Conservation (phyloP, 2,888 invertebrate genomes). For the Hedya salicella region DNA sequence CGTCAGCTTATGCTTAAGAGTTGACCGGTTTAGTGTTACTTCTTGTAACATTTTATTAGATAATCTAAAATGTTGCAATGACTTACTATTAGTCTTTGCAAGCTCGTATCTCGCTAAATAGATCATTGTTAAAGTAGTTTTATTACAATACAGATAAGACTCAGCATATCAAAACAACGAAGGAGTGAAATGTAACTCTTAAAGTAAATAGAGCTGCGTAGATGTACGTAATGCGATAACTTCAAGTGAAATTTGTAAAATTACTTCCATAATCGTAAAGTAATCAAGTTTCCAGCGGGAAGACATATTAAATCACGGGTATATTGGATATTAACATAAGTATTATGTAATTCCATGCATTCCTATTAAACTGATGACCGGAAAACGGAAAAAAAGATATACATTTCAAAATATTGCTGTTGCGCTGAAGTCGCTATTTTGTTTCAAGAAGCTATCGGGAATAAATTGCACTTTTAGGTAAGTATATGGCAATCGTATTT, state of each 20-base stretch:
- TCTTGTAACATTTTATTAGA: conserved; percentile 31
- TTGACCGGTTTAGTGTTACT: conserved; percentile 15
- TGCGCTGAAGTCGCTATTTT: too few relatives aligned
- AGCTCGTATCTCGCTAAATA: neutral
- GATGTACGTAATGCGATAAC: conserved; percentile 29
- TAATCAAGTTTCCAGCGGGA: conserved; percentile 32
- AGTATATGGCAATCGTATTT: too few relatives aligned
- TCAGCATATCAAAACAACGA: neutral
- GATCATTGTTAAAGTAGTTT: neutral
- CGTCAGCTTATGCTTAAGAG: conserved; percentile 7
- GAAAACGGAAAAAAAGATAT: too few relatives aligned
- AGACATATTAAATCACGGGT: neutral
- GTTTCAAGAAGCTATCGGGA: too few relatives aligned
- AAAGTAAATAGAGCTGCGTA: neutral
- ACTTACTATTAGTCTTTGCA: conserved; percentile 1
- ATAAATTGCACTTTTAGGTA: too few relatives aligned
- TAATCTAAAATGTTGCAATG: conserved; percentile 37
- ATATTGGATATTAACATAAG: neutral
- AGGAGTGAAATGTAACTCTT: neutral
- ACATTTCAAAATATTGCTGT: too few relatives aligned
- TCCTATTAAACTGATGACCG: too few relatives aligned
- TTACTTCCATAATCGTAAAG: conserved; percentile 33
- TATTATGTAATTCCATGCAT: neutral
- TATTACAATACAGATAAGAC: neutral
- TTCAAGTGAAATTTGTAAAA: conserved; percentile 38